A percentile compares a stretch with the other conserved stretches of the same genome.
These are phyloP conservation scores for Magallana nippona DNA, from an alignment of 2,888 invertebrate species.

Conservation along the genomic window DNA sequence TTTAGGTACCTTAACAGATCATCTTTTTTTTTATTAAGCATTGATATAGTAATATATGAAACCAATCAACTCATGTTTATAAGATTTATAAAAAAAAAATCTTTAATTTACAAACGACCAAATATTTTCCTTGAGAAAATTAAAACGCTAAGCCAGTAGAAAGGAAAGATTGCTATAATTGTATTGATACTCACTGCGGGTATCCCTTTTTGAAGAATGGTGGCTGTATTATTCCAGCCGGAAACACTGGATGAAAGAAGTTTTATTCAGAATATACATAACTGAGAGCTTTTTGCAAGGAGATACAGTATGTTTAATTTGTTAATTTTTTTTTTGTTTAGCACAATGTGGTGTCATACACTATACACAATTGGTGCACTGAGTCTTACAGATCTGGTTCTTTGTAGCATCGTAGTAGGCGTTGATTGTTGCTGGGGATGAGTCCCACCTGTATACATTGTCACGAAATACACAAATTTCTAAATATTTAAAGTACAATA, in stretches of 20 bases:
- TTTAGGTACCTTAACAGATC: constrained; percentile 86
- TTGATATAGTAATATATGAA: not conserved
- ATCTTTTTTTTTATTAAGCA: not conserved
- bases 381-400: constrained; percentile 90
- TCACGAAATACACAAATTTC: too few species aligned
- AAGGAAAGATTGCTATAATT: too few species aligned
- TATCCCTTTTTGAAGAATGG: constrained; percentile 86
- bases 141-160: too few species aligned
- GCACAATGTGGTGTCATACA: not conserved
- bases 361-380: not conserved
- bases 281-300: too few species aligned
- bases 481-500: too few species aligned
- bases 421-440: constrained; percentile 85
- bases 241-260: constrained; percentile 81
- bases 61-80: not conserved
- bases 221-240: constrained; percentile 78
- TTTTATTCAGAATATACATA: too few species aligned
- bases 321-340: too few species aligned
- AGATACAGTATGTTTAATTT: not conserved
- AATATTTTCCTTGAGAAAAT: too few species aligned
- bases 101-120: not conserved
- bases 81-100: too few species aligned
- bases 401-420: constrained; percentile 95
- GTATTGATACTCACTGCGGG: constrained; percentile 86
- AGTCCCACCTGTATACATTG: constrained; percentile 70